These are phyloP conservation scores for Spea bombifrons DNA, from an alignment of 2,113 vertebrate species.

Conservation along the genomic window DNA sequence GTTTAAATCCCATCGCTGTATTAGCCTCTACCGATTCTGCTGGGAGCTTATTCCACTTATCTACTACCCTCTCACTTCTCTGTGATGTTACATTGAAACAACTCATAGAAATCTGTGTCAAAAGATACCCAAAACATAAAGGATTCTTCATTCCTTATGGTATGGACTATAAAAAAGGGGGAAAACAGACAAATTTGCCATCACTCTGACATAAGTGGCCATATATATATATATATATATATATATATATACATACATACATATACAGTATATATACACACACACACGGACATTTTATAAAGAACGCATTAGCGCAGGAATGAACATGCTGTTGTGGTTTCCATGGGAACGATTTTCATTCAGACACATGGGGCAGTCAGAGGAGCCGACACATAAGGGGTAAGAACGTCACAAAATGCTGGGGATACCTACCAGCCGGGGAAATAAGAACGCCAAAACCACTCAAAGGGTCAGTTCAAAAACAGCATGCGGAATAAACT, in stretches of 20 bases:
- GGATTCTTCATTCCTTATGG: too few relatives aligned
- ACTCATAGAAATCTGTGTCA: too few relatives aligned
- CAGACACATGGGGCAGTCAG: background rate
- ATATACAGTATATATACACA: constrained; percentile 3
- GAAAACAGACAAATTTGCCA: too few relatives aligned
- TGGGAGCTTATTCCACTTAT: too few relatives aligned
- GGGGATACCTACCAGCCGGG: background rate
- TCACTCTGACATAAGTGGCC: too few relatives aligned
- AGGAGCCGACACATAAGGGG: background rate
- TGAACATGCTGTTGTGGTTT: constrained; percentile 52
- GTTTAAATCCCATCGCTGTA: too few relatives aligned
- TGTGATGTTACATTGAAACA: too few relatives aligned
- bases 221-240: constrained; percentile 45
- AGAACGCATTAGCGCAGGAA: constrained; percentile 50
- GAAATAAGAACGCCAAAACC: background rate
- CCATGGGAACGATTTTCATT: background rate
- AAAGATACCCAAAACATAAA: too few relatives aligned
- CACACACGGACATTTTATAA: constrained; percentile 53
- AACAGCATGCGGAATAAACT: constrained; percentile 27
- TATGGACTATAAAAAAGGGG: too few relatives aligned
- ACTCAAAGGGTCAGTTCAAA: constrained; percentile 11
- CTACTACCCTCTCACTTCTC: too few relatives aligned
- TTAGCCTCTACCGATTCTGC: too few relatives aligned
- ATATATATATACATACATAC: constrained; percentile 51
- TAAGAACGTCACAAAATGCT: background rate